A percentile compares a stretch with the other conserved stretches of the same genome.
Evolutionary conservation across 2,113 vertebrate genomes (phyloP).

Genomic region (Ptilonorhynchus violaceus): DNA sequence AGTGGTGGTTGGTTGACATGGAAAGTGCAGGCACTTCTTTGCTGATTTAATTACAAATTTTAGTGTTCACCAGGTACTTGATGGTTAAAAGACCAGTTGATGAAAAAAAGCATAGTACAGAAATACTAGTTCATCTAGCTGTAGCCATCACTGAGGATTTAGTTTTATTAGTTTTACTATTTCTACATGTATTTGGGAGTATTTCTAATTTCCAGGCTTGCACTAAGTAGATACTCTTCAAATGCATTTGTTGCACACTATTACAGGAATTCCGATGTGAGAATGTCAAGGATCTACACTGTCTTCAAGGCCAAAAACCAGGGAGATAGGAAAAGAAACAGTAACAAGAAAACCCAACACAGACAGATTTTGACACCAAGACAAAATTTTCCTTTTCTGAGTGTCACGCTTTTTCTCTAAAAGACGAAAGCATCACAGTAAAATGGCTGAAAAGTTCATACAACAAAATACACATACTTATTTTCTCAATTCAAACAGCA

Average conservation of each 20-base stretch:
- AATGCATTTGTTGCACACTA: not conserved
- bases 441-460: not conserved
- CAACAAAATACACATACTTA: not conserved
- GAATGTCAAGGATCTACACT: not conserved
- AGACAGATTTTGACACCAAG: not conserved
- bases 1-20: not conserved
- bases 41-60: not conserved
- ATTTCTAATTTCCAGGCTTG: not conserved
- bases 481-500: not conserved
- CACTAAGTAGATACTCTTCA: not conserved
- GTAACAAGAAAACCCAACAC: not conserved
- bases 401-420: not conserved
- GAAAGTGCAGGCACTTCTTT: not conserved
- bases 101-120: not conserved
- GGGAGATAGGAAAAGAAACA: not conserved
- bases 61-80: not conserved
- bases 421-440: not conserved
- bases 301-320: not conserved
- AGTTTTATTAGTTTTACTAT: not conserved
- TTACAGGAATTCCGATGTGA: rapidly evolving
- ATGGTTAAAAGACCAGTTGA: not conserved
- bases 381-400: not conserved
- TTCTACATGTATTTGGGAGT: not conserved
- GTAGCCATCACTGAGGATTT: not conserved
- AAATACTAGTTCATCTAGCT: not conserved